Evolutionary conservation across 2,888 invertebrate species (phyloP), one percentile per base, ranked within the genome.

Genomic region (Synergus umbraculus): DNA sequence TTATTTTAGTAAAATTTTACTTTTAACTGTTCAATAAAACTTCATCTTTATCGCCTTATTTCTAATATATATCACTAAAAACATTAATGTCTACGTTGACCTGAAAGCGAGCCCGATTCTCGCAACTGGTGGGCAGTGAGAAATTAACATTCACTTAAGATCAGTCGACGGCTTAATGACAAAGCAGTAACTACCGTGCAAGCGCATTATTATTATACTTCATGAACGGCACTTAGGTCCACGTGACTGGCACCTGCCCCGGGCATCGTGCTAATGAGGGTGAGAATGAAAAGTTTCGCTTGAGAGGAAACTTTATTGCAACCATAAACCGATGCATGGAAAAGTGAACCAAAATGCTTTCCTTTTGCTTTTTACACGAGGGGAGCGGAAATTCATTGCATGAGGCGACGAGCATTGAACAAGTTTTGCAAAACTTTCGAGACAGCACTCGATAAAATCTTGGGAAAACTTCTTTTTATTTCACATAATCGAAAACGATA

Each of bases 121-220:
- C 54, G 73, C 54, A 73, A 73, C 54, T 54, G 37, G 73, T 73
- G 54, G 73, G 54, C 54, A 73, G 73, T 13, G 41, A 54, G 37
- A 73, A 54, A 73, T 73, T 73, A 73, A 73, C 54, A 73, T 73
- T 73, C 73, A 73, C 73, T 54, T 73, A 73, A 37, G 54, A 73
- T 54, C 73, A 73, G 29, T 73, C 54, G 37, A 73, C 73, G 73
- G 73, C 49, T 37, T 73, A 54, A 73, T 54, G 73, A 73, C 73
- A 73, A 73, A 73, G 54, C 49, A 37, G 73, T 54, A 54, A 73
- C 73, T 73, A 73, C 73, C 73, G 54, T 73, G 54, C 73, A 73
- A 73, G 54, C 37, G 73, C 73, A 73, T 73, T 73, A 73, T 73
- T 73, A 73, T 54, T 73, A 73, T 49, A 54, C 73, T 49, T 73